Evolutionary conservation across 2,113 vertebrate genomes (phyloP).

Genomic region (Acrocephalus kingi): DNA sequence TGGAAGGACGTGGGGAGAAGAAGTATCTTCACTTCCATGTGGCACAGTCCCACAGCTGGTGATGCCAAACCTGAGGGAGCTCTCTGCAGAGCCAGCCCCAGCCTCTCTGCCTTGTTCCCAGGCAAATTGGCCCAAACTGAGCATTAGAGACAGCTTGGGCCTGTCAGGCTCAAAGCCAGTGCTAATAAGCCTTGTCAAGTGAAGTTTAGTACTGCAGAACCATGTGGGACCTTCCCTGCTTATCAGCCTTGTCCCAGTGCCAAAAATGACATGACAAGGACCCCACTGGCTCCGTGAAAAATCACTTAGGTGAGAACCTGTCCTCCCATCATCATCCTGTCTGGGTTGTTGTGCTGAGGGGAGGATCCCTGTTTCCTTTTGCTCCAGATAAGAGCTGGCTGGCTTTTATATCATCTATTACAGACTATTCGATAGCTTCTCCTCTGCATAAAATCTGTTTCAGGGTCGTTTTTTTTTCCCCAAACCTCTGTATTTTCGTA

Average conservation of each 20-base stretch:
- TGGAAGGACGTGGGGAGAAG: background rate
- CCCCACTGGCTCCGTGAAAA: background rate
- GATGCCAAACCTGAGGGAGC: background rate
- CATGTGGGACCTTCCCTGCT: background rate
- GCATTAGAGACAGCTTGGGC: background rate
- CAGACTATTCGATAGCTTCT: background rate
- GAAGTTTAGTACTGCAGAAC: background rate
- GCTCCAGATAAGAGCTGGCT: background rate
- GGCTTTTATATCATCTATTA: background rate
- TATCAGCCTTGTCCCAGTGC: background rate
- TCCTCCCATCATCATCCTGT: background rate
- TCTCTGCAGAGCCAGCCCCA: background rate
- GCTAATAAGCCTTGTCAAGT: conserved; percentile 20
- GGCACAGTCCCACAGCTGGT: background rate
- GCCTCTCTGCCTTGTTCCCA: background rate
- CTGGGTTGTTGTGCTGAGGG: background rate
- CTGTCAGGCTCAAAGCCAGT: conserved; percentile 30
- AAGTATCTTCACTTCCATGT: background rate
- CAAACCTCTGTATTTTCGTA: background rate
- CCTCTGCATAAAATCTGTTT: background rate
- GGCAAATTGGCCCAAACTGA: background rate
- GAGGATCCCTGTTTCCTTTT: background rate
- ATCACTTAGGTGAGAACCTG: background rate
- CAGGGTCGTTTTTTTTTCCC: fast-evolving
- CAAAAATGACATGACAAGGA: background rate